These are phyloP conservation scores for Actinemys pallida DNA, from an alignment of 2,113 vertebrate species.

Conservation along the genomic window DNA sequence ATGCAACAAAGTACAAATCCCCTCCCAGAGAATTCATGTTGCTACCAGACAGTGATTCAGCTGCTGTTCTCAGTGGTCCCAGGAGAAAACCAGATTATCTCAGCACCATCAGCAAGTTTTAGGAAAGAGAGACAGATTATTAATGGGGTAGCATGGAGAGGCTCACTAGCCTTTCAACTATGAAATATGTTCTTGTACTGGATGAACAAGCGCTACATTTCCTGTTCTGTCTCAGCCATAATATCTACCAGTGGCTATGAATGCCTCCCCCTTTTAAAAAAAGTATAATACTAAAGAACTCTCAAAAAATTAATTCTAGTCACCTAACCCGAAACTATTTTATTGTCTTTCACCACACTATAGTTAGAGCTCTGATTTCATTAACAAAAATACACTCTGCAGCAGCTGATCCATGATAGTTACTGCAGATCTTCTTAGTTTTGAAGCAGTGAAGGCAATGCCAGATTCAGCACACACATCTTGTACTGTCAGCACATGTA, in stretches of 20 bases:
- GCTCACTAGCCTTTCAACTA: background rate
- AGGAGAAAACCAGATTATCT: background rate
- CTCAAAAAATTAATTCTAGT: background rate
- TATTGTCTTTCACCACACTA: conserved; percentile 24
- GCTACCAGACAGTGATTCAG: background rate
- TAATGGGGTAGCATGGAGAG: background rate
- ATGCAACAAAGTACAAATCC: background rate
- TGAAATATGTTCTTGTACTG: background rate
- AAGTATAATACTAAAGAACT: background rate
- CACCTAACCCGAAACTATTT: conserved; percentile 46
- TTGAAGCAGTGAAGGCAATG: conserved; percentile 21
- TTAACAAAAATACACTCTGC: background rate
- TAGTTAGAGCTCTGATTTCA: conserved; percentile 6
- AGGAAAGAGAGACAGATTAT: background rate
- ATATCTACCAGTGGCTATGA: conserved; percentile 7
- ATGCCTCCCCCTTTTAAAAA: conserved; percentile 11
- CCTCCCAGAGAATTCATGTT: background rate
- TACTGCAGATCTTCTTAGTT: conserved; percentile 28
- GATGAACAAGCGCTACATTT: conserved; percentile 10
- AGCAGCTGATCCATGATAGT: conserved; percentile 45
- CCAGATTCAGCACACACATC: conserved; percentile 24
- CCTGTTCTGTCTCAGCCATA: background rate
- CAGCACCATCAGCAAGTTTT: background rate
- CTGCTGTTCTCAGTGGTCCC: background rate
- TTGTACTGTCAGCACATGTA: background rate